Evolutionary conservation across 2,888 invertebrate genomes (phyloP), one percentile per base, ranked within the genome.

Genomic region (Dexiosoma caninum): DNA sequence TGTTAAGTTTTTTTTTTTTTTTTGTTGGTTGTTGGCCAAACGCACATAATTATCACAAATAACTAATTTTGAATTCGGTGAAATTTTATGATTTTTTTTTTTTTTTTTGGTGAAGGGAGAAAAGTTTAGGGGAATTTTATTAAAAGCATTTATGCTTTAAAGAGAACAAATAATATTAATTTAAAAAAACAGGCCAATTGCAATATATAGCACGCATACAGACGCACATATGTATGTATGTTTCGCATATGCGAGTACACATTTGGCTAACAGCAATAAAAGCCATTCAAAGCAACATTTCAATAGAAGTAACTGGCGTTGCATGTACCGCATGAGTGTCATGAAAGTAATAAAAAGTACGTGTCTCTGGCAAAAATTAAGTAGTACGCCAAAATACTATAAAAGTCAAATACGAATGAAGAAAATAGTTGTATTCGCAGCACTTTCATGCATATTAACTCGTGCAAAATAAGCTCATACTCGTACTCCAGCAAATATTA

Each of bases 331-430:
- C 86, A 86, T 84, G 85, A 85, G 85, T 81, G 86, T 85, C 78
- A 80, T 78, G 69, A 86, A 86, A 87, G 86, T 86, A 87, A 87
- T 87, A 87, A 87, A 64, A 87, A 86, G 86, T 86, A 86, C 85
- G 86, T 85, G 79, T 42, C 60, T n/a, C 62, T 74, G 27, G 32
- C 55, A 55, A 37, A 67, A 55, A 67, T 55, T 46, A 78, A 69
- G 35, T 60, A 76, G 37, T 27, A 64, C 49, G 66, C 23, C 27
- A 27, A 21, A 40, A 59, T n/a, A 27, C 10, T 55, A 44, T 42
- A 30, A 55, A 67, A 67, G 16, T 19, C 2, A 46, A 14, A 35
- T 2, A 21, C 37, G 32, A 51, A 6, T 16, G 16, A 70, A 70
- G 2, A 64, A 70, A 71, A 69, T 69, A 69, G 76, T 77, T 51